phyloP scores from a whole-genome alignment of 2,113 vertebrate species.

The Forbesichthys papilliferus region DNA sequence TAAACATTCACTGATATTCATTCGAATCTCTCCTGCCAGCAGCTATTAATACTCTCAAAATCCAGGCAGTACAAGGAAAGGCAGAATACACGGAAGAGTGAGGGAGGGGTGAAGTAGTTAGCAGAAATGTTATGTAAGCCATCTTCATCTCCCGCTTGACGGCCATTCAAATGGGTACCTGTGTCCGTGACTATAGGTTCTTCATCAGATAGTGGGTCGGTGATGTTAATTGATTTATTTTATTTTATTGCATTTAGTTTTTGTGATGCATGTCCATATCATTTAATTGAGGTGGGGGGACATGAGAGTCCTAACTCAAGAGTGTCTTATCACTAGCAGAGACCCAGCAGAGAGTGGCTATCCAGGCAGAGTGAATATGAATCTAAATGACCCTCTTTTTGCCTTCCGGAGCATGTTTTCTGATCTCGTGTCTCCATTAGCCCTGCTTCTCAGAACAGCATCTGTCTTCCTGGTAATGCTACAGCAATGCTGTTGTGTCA shows the following conservation, averaged over 20 bases:
- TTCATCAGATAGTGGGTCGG: not conserved
- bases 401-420: conserved; percentile 9
- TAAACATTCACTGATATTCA: conserved; percentile 10
- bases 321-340: not conserved
- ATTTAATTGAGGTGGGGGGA: not conserved
- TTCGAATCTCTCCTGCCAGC: conserved; percentile 7
- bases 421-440: conserved; percentile 14
- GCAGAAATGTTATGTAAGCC: conserved; percentile 8
- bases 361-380: conserved; percentile 1
- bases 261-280: not conserved
- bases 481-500: conserved; percentile 8
- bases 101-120: conserved; percentile 5
- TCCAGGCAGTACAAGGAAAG: conserved; percentile 4
- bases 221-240: too few species aligned
- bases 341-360: not conserved
- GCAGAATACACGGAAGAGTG: conserved; percentile 4
- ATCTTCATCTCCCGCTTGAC: conserved; percentile 1
- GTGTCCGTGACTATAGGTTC: not conserved
- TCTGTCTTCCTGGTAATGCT: conserved; percentile 32
- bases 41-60: conserved; percentile 9
- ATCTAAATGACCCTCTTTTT: conserved; percentile 7
- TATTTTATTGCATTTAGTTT: not conserved
- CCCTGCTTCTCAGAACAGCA: conserved; percentile 31
- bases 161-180: not conserved
- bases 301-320: not conserved